Evolutionary conservation across 2,888 invertebrate species (phyloP), one percentile per base, ranked within the genome.

Genomic region (Amiota communis): DNA sequence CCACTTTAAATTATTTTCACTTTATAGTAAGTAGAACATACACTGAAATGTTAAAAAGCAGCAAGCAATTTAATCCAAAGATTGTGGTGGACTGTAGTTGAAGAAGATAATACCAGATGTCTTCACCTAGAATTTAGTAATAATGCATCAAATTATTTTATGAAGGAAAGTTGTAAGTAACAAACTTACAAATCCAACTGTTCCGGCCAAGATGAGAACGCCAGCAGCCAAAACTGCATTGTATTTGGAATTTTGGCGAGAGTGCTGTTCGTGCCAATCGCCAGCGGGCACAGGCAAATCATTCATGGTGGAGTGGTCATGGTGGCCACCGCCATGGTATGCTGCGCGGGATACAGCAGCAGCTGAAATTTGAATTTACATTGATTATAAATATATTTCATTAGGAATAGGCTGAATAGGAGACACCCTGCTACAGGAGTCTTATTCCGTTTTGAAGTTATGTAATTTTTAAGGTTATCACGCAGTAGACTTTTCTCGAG

Each of bases 241-340:
- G 91, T 94, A 94, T 83, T 91, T 92, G 77, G 92, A 90, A 86
- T 96, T 94, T 75, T 91, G 91, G 49, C 92, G 92, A 72, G 93
- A 92, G 83, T 95, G 84, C 65, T 92, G 88, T 71, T 93, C 92
- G 87, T 95, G 91, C 96, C 96, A 97, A 23, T 94, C 93, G 72
- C 96, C 96, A 74, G 91, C 90, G 1, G 96, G 96, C 69, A 93
- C 91, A 0, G 95, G 95, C 87, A 96, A 88, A 87, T 96, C 96
- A 82, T 95, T 93, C 93, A 95, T 93, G 12, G 92, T 92, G 49
- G 84, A 76, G 46, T 80, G 82, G 65, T 81, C 70, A 65, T 86
- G 87, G 74, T 84, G 79, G 59, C 84, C 85, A 72, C 79, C 81
- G 53, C 63, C 83, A 59, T 88, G 88, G 74, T 88, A 88, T 17